A percentile compares a stretch with the other conserved stretches of the same genome.
Conservation (phyloP, 2,888 invertebrate genomes). For the Celastrina argiolus region DNA sequence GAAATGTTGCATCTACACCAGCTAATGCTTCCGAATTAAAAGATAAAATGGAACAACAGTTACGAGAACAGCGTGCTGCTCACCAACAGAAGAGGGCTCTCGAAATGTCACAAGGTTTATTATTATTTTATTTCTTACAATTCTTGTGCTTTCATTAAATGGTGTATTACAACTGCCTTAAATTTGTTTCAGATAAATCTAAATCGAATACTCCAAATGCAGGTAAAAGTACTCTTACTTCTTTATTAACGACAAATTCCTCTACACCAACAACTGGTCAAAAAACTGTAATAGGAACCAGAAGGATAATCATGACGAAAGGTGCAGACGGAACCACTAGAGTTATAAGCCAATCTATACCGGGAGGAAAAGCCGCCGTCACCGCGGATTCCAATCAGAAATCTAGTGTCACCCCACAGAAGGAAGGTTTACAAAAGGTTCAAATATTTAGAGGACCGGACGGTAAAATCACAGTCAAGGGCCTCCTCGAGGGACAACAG, state of each 20-base stretch:
- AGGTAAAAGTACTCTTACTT: conserved; percentile 82
- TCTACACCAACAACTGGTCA: conserved; percentile 75
- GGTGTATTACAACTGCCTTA: not conserved
- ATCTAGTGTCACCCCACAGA: conserved; percentile 50
- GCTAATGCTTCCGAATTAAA: conserved; percentile 86
- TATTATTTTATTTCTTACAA: not conserved
- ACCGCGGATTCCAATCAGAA: conserved; percentile 59
- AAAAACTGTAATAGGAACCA: conserved; percentile 81
- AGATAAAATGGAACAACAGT: conserved; percentile 94
- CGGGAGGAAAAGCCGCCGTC: conserved; percentile 50
- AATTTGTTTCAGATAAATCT: conserved; percentile 53
- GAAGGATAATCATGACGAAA: conserved; percentile 87
- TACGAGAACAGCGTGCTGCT: conserved; percentile 91
- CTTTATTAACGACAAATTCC: conserved; percentile 76
- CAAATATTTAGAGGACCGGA: conserved; percentile 94
- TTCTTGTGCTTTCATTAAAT: not conserved
- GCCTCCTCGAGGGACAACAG: conserved; percentile 94
- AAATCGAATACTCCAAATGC: conserved; percentile 70
- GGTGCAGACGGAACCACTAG: conserved; percentile 82
- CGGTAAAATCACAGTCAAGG: conserved; percentile 94
- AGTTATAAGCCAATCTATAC: conserved; percentile 80
- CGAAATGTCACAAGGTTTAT: conserved; percentile 80
- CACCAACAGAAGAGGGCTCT: conserved; percentile 91
- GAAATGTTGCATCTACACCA: conserved; percentile 63
- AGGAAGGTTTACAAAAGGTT: conserved; percentile 84